A percentile compares a stretch with the other conserved stretches of the same genome.
Evolutionary conservation across 2,797 vertebrate species (phyloP).

Genomic region (Tokudaia tokunoshimensis): DNA sequence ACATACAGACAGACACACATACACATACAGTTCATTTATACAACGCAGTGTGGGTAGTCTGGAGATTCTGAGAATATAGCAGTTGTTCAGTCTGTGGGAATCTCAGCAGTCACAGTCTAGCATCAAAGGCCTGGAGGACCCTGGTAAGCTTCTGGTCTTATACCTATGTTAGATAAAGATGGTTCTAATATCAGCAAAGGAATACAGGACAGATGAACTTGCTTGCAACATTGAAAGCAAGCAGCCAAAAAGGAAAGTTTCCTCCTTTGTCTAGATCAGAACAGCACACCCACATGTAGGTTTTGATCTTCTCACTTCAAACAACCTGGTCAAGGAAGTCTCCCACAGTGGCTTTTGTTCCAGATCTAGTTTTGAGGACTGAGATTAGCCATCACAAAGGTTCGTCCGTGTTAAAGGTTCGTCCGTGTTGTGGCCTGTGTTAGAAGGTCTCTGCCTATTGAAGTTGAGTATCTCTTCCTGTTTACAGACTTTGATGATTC

Average conservation of each 20-base stretch:
- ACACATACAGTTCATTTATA: not conserved
- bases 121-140: not conserved
- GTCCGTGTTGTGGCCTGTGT: accelerated
- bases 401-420: not conserved
- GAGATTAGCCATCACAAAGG: not conserved
- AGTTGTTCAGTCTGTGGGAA: not conserved
- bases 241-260: not conserved
- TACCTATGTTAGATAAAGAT: not conserved
- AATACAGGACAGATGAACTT: not conserved
- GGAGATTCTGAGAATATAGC: not conserved
- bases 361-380: not conserved
- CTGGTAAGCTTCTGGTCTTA: not conserved
- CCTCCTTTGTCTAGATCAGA: not conserved
- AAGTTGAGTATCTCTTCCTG: not conserved
- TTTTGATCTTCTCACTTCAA: not conserved
- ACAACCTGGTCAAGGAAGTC: not conserved
- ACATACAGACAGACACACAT: not conserved
- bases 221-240: not conserved
- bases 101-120: not conserved
- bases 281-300: not conserved
- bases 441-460: not conserved
- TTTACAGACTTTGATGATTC: not conserved
- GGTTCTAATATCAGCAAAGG: not conserved
- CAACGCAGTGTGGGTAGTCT: not conserved
- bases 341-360: not conserved